Evolutionary conservation across 2,888 invertebrate species (phyloP).

Genomic region (Sphaerophoria rueppellii): DNA sequence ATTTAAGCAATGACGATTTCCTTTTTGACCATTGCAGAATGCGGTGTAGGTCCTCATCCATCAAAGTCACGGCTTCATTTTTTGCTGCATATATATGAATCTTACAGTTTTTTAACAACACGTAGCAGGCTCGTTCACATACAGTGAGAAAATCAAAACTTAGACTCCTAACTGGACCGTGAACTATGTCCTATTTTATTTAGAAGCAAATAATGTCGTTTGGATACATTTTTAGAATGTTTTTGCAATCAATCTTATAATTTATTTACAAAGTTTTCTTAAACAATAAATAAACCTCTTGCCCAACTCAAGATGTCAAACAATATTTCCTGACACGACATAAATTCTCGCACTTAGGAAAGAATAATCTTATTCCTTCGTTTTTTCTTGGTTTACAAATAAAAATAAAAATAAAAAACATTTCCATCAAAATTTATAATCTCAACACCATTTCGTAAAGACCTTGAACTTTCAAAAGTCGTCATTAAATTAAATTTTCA

Average conservation of each 20-base stretch:
- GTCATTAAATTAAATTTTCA: slow-evolving; percentile 46
- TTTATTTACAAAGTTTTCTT: background rate
- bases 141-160: no score
- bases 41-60: no score
- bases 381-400: background rate
- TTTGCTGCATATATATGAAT: no score
- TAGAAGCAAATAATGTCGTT: no score
- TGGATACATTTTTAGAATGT: background rate
- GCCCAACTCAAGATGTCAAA: background rate
- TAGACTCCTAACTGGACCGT: no score
- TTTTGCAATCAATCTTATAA: background rate
- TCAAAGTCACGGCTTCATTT: no score
- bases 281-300: background rate
- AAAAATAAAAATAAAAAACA: background rate
- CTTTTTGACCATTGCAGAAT: no score
- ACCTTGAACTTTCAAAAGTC: slow-evolving; percentile 52
- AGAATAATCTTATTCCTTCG: background rate
- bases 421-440: slow-evolving; percentile 20
- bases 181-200: no score
- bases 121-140: no score
- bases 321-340: background rate
- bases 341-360: slow-evolving; percentile 1
- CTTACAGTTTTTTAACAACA: no score
- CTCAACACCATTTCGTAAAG: slow-evolving; percentile 14
- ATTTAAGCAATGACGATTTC: no score